Conservation (phyloP, 2,797 vertebrate genomes). For the Mormyrus proboscirostris region DNA sequence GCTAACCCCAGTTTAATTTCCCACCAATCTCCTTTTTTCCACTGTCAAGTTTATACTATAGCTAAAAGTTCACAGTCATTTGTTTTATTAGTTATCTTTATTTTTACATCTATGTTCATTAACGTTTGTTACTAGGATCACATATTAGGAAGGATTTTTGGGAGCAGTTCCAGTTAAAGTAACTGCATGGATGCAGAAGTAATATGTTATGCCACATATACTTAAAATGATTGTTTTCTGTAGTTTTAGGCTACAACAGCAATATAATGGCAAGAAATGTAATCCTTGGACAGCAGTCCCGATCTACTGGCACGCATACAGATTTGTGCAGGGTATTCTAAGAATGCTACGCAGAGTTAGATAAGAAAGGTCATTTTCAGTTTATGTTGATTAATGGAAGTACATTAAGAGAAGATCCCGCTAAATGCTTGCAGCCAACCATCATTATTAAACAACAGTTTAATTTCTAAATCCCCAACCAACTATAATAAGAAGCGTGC, state of each 20-base stretch:
- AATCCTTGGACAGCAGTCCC: neutral
- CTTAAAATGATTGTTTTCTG: neutral
- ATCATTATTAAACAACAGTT: neutral
- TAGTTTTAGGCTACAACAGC: neutral
- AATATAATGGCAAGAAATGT: neutral
- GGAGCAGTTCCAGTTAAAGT: conserved; percentile 1
- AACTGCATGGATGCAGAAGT: neutral
- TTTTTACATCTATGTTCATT: conserved; percentile 15
- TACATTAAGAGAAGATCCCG: neutral
- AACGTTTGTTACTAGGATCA: conserved; percentile 16
- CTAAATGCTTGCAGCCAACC: neutral
- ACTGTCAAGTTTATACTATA: neutral
- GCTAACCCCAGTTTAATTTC: conserved; percentile 10
- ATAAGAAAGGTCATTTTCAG: neutral
- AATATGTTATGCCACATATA: neutral
- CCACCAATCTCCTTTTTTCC: neutral
- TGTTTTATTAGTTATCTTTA: neutral
- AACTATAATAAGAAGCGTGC: neutral
- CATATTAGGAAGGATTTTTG: conserved; percentile 18
- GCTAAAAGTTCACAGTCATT: neutral
- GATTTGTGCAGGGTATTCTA: neutral
- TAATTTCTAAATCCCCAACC: neutral
- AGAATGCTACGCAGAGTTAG: neutral
- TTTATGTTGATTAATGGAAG: neutral
- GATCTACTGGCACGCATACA: neutral